A percentile compares a stretch with the other conserved stretches of the same genome.
phyloP scores from a whole-genome alignment of 2,888 invertebrate genomes.

The Tenthredo notha region DNA sequence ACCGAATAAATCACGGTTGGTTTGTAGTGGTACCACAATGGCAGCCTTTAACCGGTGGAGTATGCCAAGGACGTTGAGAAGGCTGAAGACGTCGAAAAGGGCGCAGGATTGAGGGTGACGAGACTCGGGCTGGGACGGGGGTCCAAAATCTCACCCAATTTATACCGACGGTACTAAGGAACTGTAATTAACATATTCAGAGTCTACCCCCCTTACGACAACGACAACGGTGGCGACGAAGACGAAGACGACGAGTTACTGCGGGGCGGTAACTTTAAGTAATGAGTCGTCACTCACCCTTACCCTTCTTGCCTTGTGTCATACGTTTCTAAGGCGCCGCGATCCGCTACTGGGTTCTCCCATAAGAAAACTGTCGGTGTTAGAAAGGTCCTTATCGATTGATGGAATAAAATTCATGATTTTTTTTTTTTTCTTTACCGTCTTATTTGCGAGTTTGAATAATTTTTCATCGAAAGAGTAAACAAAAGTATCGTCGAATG shows the following conservation, averaged over 20 bases:
- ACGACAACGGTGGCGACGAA: background rate
- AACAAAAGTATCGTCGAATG: constrained; percentile 11
- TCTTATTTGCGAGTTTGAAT: background rate
- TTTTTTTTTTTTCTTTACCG: background rate
- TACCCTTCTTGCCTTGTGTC: constrained; percentile 47
- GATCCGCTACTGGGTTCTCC: background rate
- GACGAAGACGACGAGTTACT: constrained; percentile 41
- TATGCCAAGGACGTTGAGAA: constrained; percentile 19
- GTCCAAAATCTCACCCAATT: constrained; percentile 53
- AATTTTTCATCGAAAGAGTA: background rate
- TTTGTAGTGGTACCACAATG: constrained; percentile 40
- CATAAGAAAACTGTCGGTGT: background rate
- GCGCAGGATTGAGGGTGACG: constrained; percentile 14
- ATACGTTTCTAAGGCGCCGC: constrained; percentile 40
- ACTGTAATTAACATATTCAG: constrained; percentile 55
- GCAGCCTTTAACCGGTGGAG: constrained; percentile 39
- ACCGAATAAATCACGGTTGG: constrained; percentile 42
- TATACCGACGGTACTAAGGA: constrained; percentile 50
- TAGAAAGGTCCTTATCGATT: background rate
- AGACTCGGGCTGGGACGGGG: constrained; percentile 8
- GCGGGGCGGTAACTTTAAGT: constrained; percentile 49
- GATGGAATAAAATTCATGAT: background rate
- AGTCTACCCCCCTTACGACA: constrained; percentile 51
- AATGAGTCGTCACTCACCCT: constrained; percentile 53
- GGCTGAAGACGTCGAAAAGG: constrained; percentile 41